phyloP scores from a whole-genome alignment of 2,888 invertebrate genomes.

The Tachina lurida region DNA sequence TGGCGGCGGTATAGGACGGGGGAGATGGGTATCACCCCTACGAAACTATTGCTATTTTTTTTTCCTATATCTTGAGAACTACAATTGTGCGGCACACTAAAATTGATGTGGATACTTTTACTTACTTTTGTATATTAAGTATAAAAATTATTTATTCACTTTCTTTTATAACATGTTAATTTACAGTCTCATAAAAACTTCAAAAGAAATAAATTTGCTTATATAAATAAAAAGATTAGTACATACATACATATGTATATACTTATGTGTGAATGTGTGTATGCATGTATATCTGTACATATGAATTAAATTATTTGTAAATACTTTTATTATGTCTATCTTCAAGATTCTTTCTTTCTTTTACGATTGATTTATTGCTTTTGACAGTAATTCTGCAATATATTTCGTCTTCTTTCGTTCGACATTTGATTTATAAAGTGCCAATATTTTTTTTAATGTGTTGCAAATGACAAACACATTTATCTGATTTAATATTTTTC shows the following conservation, averaged over 20 bases:
- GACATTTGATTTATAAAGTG: constrained; percentile 62
- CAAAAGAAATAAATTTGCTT: background rate
- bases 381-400: constrained; percentile 48
- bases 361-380: constrained; percentile 58
- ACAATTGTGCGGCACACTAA: too few relatives aligned
- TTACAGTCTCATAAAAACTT: background rate
- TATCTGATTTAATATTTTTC: constrained; percentile 63
- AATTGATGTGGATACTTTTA: too few relatives aligned
- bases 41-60: too few relatives aligned
- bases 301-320: background rate
- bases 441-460: constrained; percentile 57
- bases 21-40: too few relatives aligned
- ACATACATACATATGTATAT: too few relatives aligned
- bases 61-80: too few relatives aligned
- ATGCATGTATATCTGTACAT: background rate
- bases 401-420: constrained; percentile 35
- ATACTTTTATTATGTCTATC: constrained; percentile 42
- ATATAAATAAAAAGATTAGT: background rate
- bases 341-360: constrained; percentile 49
- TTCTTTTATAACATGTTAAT: too few relatives aligned
- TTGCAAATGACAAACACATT: constrained; percentile 59
- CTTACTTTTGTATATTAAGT: too few relatives aligned
- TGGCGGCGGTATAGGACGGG: too few relatives aligned
- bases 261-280: background rate
- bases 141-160: background rate